Percentiles rank a stretch among this genome's conserved stretches.
phyloP scores from a whole-genome alignment of 2,113 vertebrate genomes.

The Zosterops borbonicus region DNA sequence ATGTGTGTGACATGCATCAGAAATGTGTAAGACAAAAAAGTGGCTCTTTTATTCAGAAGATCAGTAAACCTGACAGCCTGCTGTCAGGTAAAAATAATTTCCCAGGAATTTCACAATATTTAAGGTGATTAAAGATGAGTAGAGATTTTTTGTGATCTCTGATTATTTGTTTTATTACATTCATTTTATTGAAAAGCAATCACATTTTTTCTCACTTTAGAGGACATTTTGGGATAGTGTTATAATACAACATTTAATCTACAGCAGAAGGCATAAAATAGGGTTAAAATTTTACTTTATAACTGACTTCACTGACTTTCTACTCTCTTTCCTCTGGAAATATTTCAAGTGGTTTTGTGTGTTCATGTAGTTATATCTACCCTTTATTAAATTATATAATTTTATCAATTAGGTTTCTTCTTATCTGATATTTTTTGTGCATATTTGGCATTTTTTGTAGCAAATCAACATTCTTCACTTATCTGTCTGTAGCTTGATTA shows the following conservation, averaged over 20 bases:
- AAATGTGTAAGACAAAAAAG: neutral
- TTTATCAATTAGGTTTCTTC: neutral
- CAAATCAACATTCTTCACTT: neutral
- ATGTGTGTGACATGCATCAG: neutral
- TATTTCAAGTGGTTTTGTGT: neutral
- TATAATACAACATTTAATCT: neutral
- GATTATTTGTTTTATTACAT: neutral
- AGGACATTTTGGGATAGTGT: neutral
- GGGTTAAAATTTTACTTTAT: neutral
- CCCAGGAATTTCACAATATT: neutral
- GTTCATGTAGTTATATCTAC: neutral
- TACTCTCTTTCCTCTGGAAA: neutral
- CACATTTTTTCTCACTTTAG: neutral
- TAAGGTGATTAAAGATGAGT: neutral
- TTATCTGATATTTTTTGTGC: neutral
- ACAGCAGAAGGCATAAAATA: neutral
- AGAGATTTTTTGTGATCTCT: neutral
- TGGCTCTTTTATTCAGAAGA: neutral
- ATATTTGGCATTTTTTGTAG: neutral
- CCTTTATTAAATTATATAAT: neutral
- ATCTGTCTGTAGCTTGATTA: neutral
- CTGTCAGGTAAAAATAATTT: neutral
- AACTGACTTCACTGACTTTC: neutral
- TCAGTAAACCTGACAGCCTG: neutral
- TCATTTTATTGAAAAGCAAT: neutral